Evolutionary conservation across 2,113 vertebrate genomes (phyloP), one percentile per base, ranked within the genome.

Genomic region (Speoplatyrhinus poulsoni): DNA sequence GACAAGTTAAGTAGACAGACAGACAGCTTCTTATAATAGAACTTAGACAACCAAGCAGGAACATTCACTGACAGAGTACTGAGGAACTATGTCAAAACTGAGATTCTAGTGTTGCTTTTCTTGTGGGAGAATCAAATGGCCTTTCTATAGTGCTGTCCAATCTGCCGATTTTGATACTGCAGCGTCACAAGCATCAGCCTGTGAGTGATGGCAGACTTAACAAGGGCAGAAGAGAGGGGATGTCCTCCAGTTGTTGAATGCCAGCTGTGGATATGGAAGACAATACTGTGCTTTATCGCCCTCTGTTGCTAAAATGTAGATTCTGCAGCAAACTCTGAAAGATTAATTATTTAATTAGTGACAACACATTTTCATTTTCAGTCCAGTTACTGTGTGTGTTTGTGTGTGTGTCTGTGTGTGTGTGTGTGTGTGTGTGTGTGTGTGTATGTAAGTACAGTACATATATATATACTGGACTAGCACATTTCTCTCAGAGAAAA

Each of bases 191-290:
- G 19, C 19, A 19, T 19, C 0, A 48, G 16, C 0, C 69, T 81
- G 62, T 50, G 80, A 84, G 58, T 83, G 76, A 87, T 84, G 76
- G 78, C 82, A 70, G 82, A 78, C 75, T 82, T 69, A 73, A 53
- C 70, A 82, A 73, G 74, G 77, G 67, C 68, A 41, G 26, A 19
- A 19, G 19, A 19, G 1, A 41, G 56, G 69, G 63, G 33, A 8
- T 70, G 72, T 67, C 70, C 77, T 73, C 10, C 62, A 62, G 36
- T 12, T 63, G 56, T 61, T 85, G 81, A 80, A 78, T 67, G 57
- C 49, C 70, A 75, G 60, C 7, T 15, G 16, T 19, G 19, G 19
- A 19, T 19, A 36, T 46, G 12, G 6, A n/a, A 46, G 36, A 9
- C 65, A 65, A 1, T 60, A 65, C 67, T 86, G 77, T 67, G 54